Evolutionary conservation across 2,113 vertebrate species (phyloP).

Genomic region (Lanius ludovicianus): DNA sequence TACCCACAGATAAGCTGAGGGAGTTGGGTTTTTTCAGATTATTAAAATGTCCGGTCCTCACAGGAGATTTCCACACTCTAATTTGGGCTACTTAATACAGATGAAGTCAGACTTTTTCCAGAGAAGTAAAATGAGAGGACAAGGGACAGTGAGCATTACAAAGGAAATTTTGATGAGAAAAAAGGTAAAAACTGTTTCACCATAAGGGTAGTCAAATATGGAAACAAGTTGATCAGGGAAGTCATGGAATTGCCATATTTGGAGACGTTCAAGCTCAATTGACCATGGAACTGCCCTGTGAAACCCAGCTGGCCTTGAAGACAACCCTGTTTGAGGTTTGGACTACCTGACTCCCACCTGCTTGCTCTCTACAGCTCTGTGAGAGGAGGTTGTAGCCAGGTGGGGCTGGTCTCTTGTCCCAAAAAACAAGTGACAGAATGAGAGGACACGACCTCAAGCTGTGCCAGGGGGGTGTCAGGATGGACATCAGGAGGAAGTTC

Average conservation of each 20-base stretch:
- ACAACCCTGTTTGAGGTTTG: fast-evolving
- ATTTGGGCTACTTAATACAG: background rate
- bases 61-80: background rate
- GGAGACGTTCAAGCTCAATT: background rate
- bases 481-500: background rate
- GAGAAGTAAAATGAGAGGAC: background rate
- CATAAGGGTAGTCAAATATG: background rate
- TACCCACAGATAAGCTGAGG: background rate
- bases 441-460: background rate
- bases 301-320: background rate
- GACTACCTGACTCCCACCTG: background rate
- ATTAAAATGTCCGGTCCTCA: background rate
- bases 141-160: background rate
- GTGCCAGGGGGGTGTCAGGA: background rate
- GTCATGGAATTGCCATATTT: background rate
- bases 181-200: background rate
- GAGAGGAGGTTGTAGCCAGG: background rate
- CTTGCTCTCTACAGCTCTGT: background rate
- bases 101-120: background rate
- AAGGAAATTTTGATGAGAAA: background rate
- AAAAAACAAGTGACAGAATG: background rate
- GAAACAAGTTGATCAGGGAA: background rate
- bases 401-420: background rate
- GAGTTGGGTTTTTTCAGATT: background rate
- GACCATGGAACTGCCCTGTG: background rate